Base-by-base conservation (phyloP, 1,140 invertebrate genomes). In the Danaus melanippus region DNA sequence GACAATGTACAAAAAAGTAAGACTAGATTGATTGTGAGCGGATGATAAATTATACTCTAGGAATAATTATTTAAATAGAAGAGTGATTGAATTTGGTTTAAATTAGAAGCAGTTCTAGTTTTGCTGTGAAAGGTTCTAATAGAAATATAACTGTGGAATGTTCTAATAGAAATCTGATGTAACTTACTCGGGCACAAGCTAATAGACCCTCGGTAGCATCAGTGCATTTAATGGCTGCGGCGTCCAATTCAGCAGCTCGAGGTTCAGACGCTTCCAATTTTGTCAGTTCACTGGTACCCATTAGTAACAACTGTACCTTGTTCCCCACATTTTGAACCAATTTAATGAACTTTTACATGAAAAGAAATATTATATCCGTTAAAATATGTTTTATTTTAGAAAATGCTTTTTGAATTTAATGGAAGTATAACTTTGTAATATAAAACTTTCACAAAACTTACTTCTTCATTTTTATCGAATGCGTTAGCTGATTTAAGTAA, bases 101-200 rank as follows among this genome's bases (percentile, higher is more conserved):
- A 32, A 39, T 45, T 12, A 47, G 42, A 11, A 15, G 0, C 10
- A 12, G 50, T 5, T 12, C 40, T 46, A 42, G 10, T 47, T 21
- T 39, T 12, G 17, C 12, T 11, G 10, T 45, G 45, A 17, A 2
- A 47, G 8, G 3, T 43, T 50, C 21, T 11, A 17, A 11, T 15
- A n/a, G n/a, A n/a, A n/a, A n/a, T n/a, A n/a, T n/a, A 3, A 15
- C 12, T 12, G 10, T 45, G 40, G 21, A 3, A 48, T 2, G 4
- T 43, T 50, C 21, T 12, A 17, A 11, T 15, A 58, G n/a, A 56
- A 32, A 32, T 32, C 0, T 56, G 12, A 46, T 12, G 8, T 5
- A 17, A 47, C 11, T 42, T 48, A 82, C 79, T 69, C 69, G 64
- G 43, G 71, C 71, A 66, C 67, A 71, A 12, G 67, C 48, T 8